Conservation (phyloP, 2,113 vertebrate species). For the Hepsetus odoe region DNA sequence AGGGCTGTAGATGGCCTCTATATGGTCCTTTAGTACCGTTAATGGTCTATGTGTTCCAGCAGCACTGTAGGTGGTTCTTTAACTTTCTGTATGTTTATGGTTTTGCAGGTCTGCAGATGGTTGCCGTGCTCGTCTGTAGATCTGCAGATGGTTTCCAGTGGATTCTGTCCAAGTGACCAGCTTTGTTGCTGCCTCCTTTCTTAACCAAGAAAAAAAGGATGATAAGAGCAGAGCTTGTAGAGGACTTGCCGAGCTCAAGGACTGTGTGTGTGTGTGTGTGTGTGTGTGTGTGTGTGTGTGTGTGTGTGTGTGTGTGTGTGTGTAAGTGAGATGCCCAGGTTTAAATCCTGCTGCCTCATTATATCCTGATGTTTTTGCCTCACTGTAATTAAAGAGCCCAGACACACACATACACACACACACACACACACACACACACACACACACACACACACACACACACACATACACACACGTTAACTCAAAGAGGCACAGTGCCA, state of each 20-base stretch:
- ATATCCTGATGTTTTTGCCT: constrained; percentile 53
- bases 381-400: constrained; percentile 49
- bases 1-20: too few relatives aligned
- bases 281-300: constrained; percentile 9
- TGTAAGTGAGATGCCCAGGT: constrained; percentile 33
- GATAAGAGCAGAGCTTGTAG: constrained; percentile 13
- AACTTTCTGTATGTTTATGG: too few relatives aligned
- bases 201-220: constrained; percentile 18
- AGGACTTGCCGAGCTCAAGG: constrained; percentile 33
- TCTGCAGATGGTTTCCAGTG: constrained; percentile 1
- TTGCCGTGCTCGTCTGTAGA: neutral
- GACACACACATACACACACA: constrained; percentile 13
- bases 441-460: constrained; percentile 2
- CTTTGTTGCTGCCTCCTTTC: constrained; percentile 12
- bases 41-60: too few relatives aligned
- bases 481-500: constrained; percentile 50
- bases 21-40: too few relatives aligned
- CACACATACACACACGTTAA: neutral
- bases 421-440: constrained; percentile 8
- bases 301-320: constrained; percentile 34
- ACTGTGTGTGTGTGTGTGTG: neutral
- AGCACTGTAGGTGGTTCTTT: neutral
- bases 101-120: neutral
- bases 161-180: constrained; percentile 28
- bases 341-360: constrained; percentile 44